Conservation (phyloP, 1,140 invertebrate species). For the Drosophila sp. region DNA sequence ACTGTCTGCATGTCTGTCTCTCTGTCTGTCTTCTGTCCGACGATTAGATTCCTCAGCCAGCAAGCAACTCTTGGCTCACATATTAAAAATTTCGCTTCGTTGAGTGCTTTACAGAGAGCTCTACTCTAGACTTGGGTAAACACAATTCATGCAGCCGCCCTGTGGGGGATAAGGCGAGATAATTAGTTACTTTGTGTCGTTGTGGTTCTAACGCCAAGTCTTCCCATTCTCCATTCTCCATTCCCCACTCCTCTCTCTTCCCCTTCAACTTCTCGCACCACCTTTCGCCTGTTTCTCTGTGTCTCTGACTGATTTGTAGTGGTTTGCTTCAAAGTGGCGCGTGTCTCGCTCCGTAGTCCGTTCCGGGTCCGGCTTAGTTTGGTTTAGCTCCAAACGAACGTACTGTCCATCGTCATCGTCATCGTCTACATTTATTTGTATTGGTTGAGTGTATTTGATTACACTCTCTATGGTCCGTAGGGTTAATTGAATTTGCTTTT, state of each 20-base stretch:
- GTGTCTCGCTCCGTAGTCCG: slow-evolving; percentile 55
- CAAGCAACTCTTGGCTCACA: slow-evolving; percentile 32
- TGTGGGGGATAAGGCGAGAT: slow-evolving; percentile 74
- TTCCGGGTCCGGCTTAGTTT: slow-evolving; percentile 36
- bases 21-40: background rate
- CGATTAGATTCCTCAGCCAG: background rate
- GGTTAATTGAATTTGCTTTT: slow-evolving; percentile 80
- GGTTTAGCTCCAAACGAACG: slow-evolving; percentile 39
- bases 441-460: slow-evolving; percentile 81
- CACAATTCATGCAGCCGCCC: slow-evolving; percentile 19
- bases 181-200: slow-evolving; percentile 81
- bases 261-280: background rate
- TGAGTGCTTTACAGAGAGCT: slow-evolving; percentile 34
- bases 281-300: slow-evolving; percentile 11
- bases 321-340: slow-evolving; percentile 58
- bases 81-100: slow-evolving; percentile 57
- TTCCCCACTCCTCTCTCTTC: background rate
- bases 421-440: slow-evolving; percentile 65
- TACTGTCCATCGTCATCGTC: slow-evolving; percentile 44
- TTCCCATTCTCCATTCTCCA: background rate
- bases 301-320: slow-evolving; percentile 51
- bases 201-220: slow-evolving; percentile 49
- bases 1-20: background rate
- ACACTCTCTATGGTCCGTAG: slow-evolving; percentile 78
- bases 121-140: slow-evolving; percentile 53